A percentile compares a stretch with the other conserved stretches of the same genome.
Evolutionary conservation across 2,888 invertebrate species (phyloP).

Genomic region (Clusia tigrina): DNA sequence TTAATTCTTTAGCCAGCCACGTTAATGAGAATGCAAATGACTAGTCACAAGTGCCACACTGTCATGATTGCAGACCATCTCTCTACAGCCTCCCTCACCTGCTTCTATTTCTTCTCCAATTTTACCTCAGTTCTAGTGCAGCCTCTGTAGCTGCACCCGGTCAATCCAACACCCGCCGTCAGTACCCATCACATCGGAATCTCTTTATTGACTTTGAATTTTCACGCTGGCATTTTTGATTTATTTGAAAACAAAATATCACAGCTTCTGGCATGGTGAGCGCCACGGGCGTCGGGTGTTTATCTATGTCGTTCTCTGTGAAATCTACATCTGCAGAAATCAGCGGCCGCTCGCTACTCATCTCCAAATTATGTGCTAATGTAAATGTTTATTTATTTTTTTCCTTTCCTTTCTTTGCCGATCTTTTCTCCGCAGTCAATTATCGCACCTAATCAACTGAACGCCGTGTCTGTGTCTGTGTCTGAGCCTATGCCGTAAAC

Average conservation of each 20-base stretch:
- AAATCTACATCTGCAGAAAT: background rate
- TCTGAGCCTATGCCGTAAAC: background rate
- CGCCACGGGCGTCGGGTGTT: no score
- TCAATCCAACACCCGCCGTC: background rate
- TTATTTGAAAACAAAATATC: background rate
- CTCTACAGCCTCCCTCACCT: no score
- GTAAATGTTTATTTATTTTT: no score
- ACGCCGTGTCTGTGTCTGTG: no score
- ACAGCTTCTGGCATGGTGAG: background rate
- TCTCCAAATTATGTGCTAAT: background rate
- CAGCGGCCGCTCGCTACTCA: background rate
- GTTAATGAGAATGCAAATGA: no score
- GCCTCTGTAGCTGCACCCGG: background rate
- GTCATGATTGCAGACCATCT: no score
- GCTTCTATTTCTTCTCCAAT: no score
- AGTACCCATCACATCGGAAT: no score
- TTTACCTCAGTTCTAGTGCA: no score
- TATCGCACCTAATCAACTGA: constrained; percentile 6
- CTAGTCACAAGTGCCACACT: no score
- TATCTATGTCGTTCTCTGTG: background rate
- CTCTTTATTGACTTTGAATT: background rate
- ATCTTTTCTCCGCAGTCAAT: background rate
- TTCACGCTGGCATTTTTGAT: background rate
- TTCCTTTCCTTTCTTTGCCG: background rate
- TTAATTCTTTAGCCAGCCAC: no score